Evolutionary conservation across 2,888 invertebrate genomes (phyloP).

Genomic region (Habroteleia sp.): DNA sequence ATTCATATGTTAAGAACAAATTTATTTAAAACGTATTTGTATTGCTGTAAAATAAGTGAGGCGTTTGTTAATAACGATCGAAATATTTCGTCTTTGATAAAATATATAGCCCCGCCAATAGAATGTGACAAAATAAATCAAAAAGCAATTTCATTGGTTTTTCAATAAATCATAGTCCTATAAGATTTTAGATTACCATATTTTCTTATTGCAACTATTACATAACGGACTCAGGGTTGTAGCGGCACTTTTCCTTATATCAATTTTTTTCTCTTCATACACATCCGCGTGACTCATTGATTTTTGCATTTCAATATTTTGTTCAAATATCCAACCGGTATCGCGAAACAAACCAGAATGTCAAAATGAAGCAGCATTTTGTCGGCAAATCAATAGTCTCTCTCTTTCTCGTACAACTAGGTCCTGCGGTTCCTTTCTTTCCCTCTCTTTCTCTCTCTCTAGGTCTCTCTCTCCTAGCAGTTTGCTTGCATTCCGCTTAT

Average conservation of each 20-base stretch:
- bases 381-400: slow-evolving; percentile 53
- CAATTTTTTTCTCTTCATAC: slow-evolving; percentile 32
- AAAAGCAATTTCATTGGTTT: no score
- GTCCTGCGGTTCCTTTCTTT: slow-evolving; percentile 63
- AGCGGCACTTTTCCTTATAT: slow-evolving; percentile 11
- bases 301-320: slow-evolving; percentile 48
- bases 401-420: slow-evolving; percentile 34
- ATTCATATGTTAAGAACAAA: no score
- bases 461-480: slow-evolving; percentile 56
- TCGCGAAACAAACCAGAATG: slow-evolving; percentile 46
- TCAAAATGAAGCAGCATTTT: slow-evolving; percentile 55
- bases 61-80: no score
- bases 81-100: no score
- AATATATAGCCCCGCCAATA: no score
- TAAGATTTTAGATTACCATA: no score
- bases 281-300: slow-evolving; percentile 34
- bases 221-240: slow-evolving; percentile 11
- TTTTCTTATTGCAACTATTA: no score
- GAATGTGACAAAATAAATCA: no score
- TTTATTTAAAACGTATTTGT: no score
- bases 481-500: slow-evolving; percentile 64
- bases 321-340: slow-evolving; percentile 31
- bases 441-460: no score
- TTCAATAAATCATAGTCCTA: no score
- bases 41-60: no score